These are phyloP conservation scores for Eubasilissa regina DNA, from an alignment of 1,140 invertebrate genomes.

Conservation along the genomic window DNA sequence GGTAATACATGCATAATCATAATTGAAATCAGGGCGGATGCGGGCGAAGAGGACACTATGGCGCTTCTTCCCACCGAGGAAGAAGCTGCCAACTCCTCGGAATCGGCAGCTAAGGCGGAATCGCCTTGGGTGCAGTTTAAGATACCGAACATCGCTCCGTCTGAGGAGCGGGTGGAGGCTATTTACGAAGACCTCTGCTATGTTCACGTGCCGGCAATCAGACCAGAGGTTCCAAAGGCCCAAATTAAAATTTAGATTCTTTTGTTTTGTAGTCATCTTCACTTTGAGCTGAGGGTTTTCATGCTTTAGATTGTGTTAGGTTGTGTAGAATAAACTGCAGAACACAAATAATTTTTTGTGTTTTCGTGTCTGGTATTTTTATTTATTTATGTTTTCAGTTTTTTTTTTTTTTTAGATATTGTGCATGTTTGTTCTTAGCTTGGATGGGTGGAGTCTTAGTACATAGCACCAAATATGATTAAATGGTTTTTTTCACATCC, in stretches of 20 bases:
- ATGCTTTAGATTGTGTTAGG: not conserved
- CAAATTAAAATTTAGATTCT: slow-evolving; percentile 20
- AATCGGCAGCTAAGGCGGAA: slow-evolving; percentile 61
- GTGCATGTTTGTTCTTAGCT: too few relatives aligned
- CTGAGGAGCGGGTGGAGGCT: slow-evolving; percentile 82
- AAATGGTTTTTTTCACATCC: too few relatives aligned
- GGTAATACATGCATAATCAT: too few relatives aligned
- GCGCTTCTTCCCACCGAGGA: slow-evolving; percentile 61
- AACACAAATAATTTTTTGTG: too few relatives aligned
- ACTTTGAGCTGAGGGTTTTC: slow-evolving; percentile 6
- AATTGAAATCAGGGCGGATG: slow-evolving; percentile 42
- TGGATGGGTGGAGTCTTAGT: too few relatives aligned
- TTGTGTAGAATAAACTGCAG: not conserved
- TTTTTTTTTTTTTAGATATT: too few relatives aligned
- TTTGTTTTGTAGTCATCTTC: slow-evolving; percentile 13
- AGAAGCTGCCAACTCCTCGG: slow-evolving; percentile 54
- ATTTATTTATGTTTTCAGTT: too few relatives aligned
- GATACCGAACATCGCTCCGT: slow-evolving; percentile 71
- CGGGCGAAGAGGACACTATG: slow-evolving; percentile 51
- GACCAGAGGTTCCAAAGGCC: slow-evolving; percentile 73
- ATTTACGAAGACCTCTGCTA: slow-evolving; percentile 92
- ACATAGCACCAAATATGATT: too few relatives aligned
- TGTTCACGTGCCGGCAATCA: slow-evolving; percentile 81
- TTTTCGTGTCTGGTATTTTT: too few relatives aligned
- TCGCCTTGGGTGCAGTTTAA: slow-evolving; percentile 77